Evolutionary conservation across 2,113 vertebrate species (phyloP).

Genomic region (Podarcis raffonei): DNA sequence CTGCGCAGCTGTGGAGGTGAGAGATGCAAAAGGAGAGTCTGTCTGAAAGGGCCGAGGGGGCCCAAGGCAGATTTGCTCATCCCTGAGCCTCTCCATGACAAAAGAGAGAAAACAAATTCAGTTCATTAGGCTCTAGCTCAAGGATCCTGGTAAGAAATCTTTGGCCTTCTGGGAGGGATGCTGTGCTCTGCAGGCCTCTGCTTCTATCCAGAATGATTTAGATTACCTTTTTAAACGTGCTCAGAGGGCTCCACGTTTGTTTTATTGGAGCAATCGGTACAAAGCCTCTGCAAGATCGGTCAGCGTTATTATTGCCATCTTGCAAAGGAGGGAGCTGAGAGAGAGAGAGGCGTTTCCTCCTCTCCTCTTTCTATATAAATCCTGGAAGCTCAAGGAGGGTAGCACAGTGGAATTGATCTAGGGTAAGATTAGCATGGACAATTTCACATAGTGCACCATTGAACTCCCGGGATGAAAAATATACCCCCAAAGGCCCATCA

Average conservation of each 20-base stretch:
- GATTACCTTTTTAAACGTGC: neutral
- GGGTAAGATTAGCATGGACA: no score
- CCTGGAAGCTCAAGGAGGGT: no score
- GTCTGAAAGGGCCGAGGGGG: no score
- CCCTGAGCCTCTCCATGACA: neutral
- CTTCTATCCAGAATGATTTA: neutral
- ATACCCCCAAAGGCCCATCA: no score
- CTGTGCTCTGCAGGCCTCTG: neutral
- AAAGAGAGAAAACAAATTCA: neutral
- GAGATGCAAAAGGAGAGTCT: neutral
- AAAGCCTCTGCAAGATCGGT: neutral
- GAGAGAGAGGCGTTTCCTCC: neutral
- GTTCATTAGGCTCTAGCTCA: no score
- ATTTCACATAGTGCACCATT: no score
- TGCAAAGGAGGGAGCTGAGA: neutral
- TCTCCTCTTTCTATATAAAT: no score
- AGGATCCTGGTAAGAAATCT: neutral
- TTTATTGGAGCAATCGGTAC: neutral
- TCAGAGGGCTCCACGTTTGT: no score
- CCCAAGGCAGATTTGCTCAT: no score
- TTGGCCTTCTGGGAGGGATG: neutral
- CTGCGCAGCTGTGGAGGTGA: constrained; percentile 80
- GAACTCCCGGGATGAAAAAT: no score
- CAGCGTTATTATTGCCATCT: neutral
- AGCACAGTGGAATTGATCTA: no score